Evolutionary conservation across 2,113 vertebrate genomes (phyloP).

Genomic region (Brevimyrus niger): DNA sequence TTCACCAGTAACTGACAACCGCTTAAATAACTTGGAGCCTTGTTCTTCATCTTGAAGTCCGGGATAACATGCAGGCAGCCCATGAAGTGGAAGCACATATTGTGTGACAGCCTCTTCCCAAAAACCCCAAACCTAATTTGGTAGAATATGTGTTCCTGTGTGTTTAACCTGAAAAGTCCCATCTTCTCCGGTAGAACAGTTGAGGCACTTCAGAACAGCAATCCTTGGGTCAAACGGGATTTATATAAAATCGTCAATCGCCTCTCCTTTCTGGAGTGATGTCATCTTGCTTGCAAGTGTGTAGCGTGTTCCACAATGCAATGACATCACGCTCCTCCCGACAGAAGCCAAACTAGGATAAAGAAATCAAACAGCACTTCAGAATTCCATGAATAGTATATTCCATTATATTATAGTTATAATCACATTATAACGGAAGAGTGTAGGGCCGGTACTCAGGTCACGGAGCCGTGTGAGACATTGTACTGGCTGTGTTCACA

Average conservation of each 20-base stretch:
- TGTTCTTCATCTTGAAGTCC: background rate
- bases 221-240: background rate
- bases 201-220: background rate
- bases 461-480: background rate
- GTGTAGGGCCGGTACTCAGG: background rate
- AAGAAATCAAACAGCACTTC: background rate
- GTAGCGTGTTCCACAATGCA: background rate
- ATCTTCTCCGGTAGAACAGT: background rate
- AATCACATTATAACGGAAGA: no score
- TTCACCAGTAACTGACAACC: background rate
- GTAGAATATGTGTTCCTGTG: background rate
- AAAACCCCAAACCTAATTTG: background rate
- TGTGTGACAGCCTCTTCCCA: background rate
- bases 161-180: background rate
- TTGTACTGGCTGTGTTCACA: background rate
- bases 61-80: background rate
- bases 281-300: background rate
- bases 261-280: background rate
- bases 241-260: background rate
- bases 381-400: background rate
- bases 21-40: background rate
- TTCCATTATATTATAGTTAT: background rate
- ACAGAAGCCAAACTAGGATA: background rate
- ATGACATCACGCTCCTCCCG: background rate
- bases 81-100: background rate